phyloP scores from a whole-genome alignment of 1,140 invertebrate species.

The Rhopalosiphum maidis region DNA sequence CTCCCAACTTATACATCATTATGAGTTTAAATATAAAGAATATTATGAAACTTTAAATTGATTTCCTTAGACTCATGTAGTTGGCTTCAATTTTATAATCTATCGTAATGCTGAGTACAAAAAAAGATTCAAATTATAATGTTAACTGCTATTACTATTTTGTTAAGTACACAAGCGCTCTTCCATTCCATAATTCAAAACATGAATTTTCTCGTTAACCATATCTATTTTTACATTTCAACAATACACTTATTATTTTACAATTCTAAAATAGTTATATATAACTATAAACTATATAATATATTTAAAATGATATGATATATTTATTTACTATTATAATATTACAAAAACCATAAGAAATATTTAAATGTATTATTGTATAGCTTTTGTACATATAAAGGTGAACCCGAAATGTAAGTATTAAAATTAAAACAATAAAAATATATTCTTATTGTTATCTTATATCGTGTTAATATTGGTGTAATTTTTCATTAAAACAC shows the following conservation, averaged over 20 bases:
- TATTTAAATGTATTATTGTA: not conserved
- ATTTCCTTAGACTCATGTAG: not conserved
- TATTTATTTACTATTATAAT: not conserved
- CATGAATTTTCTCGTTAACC: not conserved
- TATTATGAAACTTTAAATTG: not conserved
- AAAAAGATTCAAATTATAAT: not conserved
- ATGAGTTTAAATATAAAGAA: not conserved
- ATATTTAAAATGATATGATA: not conserved
- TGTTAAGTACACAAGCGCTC: not conserved
- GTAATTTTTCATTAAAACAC: not conserved
- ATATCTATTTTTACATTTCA: constrained; percentile 27
- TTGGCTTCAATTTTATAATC: not conserved
- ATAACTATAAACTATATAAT: not conserved
- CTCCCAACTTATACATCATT: not conserved
- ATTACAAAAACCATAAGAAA: not conserved
- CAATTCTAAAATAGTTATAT: not conserved
- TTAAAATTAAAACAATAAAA: not conserved
- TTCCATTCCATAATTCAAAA: not conserved
- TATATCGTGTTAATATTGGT: not conserved
- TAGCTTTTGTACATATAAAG: not conserved
- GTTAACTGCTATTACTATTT: not conserved
- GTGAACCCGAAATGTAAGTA: not conserved
- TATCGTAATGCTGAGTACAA: not conserved
- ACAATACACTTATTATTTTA: not conserved
- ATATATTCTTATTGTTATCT: not conserved